phyloP scores from a whole-genome alignment of 2,888 invertebrate genomes.

The Ferrisia virgata region DNA sequence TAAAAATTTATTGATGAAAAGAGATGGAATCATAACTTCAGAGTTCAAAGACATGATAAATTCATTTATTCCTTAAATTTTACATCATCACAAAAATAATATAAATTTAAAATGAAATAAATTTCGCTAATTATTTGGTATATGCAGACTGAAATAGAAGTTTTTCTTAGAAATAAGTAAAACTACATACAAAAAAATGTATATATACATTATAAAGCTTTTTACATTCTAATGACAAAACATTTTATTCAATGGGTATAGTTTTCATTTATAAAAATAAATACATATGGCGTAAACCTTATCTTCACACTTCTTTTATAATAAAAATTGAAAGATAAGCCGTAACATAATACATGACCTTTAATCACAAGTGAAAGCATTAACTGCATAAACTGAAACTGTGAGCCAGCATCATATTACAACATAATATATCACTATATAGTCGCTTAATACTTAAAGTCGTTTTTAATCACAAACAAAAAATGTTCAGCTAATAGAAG shows the following conservation, averaged over 20 bases:
- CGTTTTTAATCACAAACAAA: not conserved
- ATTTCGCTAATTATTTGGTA: constrained; percentile 21
- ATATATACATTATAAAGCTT: constrained; percentile 13
- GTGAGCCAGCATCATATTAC: not conserved
- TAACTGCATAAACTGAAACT: not conserved
- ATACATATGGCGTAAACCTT: not conserved
- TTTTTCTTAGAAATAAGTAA: not conserved
- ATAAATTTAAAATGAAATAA: not conserved
- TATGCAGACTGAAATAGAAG: not conserved
- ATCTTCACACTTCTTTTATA: not conserved
- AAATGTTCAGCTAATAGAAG: not conserved
- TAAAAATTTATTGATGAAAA: not conserved
- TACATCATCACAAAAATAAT: not conserved
- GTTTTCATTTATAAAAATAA: not conserved
- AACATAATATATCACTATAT: not conserved
- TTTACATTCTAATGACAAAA: not conserved
- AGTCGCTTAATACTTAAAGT: not conserved
- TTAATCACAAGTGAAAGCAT: not conserved
- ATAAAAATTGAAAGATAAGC: not conserved
- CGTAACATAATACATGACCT: not conserved
- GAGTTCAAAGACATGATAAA: not conserved
- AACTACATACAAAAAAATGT: not conserved
- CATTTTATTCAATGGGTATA: not conserved
- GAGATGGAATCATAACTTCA: not conserved
- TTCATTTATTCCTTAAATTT: not conserved